Base-by-base conservation (phyloP, 2,113 vertebrate genomes). In the Plecturocebus donacophilus region DNA sequence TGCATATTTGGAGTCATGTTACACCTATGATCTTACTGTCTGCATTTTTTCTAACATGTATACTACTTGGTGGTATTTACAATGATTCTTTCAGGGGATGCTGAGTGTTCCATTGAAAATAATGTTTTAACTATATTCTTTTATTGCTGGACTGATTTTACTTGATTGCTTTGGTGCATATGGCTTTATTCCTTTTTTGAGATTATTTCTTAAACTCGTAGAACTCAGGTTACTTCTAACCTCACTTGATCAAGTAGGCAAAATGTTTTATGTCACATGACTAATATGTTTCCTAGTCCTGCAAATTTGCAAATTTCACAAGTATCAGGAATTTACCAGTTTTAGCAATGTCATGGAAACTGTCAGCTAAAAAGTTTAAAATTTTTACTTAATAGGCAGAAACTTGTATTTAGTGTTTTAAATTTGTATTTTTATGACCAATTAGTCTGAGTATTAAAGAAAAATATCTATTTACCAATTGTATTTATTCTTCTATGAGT, bases 161-260 rank as follows among this genome's bases (percentile, higher is more conserved):
- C 21, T 49, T 82, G n/a, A 38, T 85, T 80, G 2, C 70, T 88
- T 94, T 38, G 5, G 64, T 27, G 9, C n/a, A 20, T 76, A 1
- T 19, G 32, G 19, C 1, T 42, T 87, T 77, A 73, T 88, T 73
- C 35, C 4, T 20, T 56, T 73, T 54, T 52, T 52, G 52, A 66
- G 61, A 73, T 92, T 75, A 64, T 94, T 92, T 94, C 64, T 88
- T 91, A 40, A 89, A 66, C 54, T 66, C 71, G 64, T 21, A 94
- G 30, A 61, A 93, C 21, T 21, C 58, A 92, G 35, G 6, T 58
- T 68, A 20, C 14, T 64, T 32, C 61, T 64, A 64, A 64, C 27
- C 61, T 64, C 12, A 64, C 27, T 42, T 25, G 20, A 64, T 84
- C 54, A 58, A 94, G 84, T 30, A 61, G 71, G 17, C 17, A 79